Evolutionary conservation across 2,113 vertebrate genomes (phyloP), one percentile per base, ranked within the genome.

Genomic region (Podiceps cristatus): DNA sequence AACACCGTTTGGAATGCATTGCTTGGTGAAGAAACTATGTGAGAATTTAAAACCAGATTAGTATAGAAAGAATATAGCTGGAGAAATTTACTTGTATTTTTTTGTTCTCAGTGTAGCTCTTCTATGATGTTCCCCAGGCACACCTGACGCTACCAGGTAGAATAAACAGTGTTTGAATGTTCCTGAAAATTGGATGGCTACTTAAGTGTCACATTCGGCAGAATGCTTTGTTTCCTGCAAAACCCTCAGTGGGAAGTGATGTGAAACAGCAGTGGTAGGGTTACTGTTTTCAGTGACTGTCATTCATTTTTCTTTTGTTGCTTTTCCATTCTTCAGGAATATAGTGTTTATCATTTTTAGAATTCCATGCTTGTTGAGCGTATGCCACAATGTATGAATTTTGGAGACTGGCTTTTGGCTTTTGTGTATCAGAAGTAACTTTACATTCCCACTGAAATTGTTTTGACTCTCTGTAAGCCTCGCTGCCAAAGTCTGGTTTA

Each of bases 391-490:
- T 29, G 42, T 15, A 28, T 12, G 18, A n/a, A 35, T 76, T 90
- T 37, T 73, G 35, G 40, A 66, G 50, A 29, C 18, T 50, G 55
- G 3, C 8, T 82, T 56, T 55, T 60, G 33, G 25, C 9, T 16
- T 90, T 62, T 58, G 18, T 42, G 67, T 62, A 84, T 31, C 67
- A 66, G 42, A 80, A 82, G 44, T 88, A 62, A 78, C 59, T 74
- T 85, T 44, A 42, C 5, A 3, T 24, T 18, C 14, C 8, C 6
- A 14, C 25, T 58, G 45, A 92, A 91, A 58, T 59, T 0, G 0
- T 37, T 53, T n/a, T 71, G 62, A 23, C 5, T 45, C n/a, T 42
- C 33, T 69, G 9, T 47, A 72, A 83, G 40, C 29, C 29, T 69
- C 49, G 24, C 37, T 80, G 40, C 25, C 18, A 9, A 77, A 58